Evolutionary conservation across 2,113 vertebrate genomes (phyloP).

Genomic region (Microtus montanus): DNA sequence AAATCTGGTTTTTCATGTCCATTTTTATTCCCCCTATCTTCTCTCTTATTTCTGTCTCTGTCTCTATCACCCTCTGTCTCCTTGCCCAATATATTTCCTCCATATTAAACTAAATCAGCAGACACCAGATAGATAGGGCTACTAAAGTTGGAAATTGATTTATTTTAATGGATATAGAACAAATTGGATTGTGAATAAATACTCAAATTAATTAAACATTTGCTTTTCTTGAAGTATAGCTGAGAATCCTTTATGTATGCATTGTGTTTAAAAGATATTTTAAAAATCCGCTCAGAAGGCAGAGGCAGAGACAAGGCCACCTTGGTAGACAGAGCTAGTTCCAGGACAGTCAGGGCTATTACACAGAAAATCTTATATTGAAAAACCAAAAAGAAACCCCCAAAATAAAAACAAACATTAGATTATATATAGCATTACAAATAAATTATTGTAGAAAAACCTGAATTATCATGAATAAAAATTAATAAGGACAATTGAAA

Average conservation of each 20-base stretch:
- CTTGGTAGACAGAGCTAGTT: no score
- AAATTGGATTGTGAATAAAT: not conserved
- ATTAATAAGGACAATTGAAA: not conserved
- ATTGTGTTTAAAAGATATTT: not conserved
- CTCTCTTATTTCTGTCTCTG: not conserved
- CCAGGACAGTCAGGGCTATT: no score
- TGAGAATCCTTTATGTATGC: not conserved
- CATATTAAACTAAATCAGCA: not conserved
- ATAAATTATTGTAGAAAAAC: not conserved
- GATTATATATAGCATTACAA: accelerated
- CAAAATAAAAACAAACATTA: not conserved
- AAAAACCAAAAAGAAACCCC: no score
- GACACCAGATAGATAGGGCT: not conserved
- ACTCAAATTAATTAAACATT: not conserved
- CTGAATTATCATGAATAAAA: not conserved
- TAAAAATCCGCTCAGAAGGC: not conserved
- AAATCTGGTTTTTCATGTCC: not conserved
- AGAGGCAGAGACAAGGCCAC: no score
- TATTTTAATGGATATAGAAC: not conserved
- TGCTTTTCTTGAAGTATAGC: not conserved
- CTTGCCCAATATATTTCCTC: not conserved
- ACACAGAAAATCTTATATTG: no score
- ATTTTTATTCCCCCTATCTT: accelerated
- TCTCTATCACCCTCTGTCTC: not conserved
- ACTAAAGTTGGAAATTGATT: not conserved